Percentiles rank a stretch among this genome's conserved stretches.
Conservation (phyloP, 53 echinoderm and acorn worm species). For the Apostichopus leukothele region DNA sequence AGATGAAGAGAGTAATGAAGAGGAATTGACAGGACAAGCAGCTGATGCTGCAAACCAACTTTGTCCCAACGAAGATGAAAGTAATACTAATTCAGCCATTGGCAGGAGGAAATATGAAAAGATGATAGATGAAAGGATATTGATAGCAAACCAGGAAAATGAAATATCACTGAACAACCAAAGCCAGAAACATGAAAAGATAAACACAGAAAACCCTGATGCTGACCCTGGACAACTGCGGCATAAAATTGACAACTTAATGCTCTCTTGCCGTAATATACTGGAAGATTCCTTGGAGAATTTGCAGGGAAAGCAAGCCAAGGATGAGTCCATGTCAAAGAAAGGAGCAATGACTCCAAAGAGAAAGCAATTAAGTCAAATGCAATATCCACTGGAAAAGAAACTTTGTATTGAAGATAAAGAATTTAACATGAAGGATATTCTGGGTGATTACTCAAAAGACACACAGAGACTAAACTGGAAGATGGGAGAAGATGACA, state of each 20-base stretch:
- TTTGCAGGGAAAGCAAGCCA: background rate
- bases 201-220: background rate
- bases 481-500: background rate
- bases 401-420: conserved; percentile 8
- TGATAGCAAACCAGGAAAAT: too few species aligned
- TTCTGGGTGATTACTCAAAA: background rate
- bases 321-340: background rate
- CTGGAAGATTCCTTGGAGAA: background rate
- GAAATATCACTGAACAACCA: too few species aligned
- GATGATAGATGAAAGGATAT: too few species aligned
- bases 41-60: too few species aligned
- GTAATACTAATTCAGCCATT: too few species aligned
- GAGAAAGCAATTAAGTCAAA: background rate
- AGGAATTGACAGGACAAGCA: too few species aligned
- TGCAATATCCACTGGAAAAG: background rate
- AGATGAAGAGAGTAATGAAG: too few species aligned
- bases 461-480: too few species aligned
- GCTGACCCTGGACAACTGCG: background rate
- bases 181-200: background rate
- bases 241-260: background rate
- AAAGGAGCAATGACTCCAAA: background rate
- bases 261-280: too few species aligned
- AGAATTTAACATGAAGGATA: background rate
- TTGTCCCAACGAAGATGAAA: too few species aligned
- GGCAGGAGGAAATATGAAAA: too few species aligned